Percentiles rank a stretch among this genome's conserved stretches.
phyloP scores from a whole-genome alignment of 1,140 invertebrate species.

The Dreissena polymorpha region DNA sequence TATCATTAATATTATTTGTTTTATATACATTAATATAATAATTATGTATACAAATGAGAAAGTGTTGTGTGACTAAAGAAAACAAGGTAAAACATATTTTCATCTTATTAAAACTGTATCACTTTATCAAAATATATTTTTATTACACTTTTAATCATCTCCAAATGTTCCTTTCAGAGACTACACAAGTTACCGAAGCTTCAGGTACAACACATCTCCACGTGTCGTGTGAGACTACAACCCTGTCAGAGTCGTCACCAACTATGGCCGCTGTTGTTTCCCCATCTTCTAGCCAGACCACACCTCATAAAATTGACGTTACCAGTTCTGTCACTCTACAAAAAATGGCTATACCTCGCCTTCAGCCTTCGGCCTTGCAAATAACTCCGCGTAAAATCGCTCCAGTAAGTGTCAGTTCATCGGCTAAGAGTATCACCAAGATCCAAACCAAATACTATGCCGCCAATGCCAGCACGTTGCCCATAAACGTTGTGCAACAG shows the following conservation, averaged over 20 bases:
- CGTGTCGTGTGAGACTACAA: neutral
- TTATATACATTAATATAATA: no score
- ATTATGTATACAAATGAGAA: no score
- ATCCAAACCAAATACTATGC: constrained; percentile 40
- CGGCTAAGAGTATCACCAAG: constrained; percentile 8
- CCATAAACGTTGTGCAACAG: constrained; percentile 53
- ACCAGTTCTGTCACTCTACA: neutral
- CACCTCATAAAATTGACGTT: no score
- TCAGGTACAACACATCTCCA: neutral
- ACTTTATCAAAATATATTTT: no score
- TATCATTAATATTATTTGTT: no score
- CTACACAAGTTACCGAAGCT: neutral
- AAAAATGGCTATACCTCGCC: neutral
- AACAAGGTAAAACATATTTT: no score
- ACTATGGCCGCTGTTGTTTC: no score
- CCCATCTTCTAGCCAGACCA: no score
- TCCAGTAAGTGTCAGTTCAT: constrained; percentile 14
- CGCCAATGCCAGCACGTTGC: constrained; percentile 52
- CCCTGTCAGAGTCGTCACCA: no score
- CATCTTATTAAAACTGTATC: no score
- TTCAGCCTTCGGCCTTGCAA: neutral
- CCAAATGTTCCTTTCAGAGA: neutral
- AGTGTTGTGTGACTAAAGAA: no score
- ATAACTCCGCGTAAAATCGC: constrained; percentile 47
- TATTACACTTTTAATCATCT: no score